These are phyloP conservation scores for Synanthedon vespiformis DNA, from an alignment of 2,888 invertebrate genomes.

Conservation along the genomic window DNA sequence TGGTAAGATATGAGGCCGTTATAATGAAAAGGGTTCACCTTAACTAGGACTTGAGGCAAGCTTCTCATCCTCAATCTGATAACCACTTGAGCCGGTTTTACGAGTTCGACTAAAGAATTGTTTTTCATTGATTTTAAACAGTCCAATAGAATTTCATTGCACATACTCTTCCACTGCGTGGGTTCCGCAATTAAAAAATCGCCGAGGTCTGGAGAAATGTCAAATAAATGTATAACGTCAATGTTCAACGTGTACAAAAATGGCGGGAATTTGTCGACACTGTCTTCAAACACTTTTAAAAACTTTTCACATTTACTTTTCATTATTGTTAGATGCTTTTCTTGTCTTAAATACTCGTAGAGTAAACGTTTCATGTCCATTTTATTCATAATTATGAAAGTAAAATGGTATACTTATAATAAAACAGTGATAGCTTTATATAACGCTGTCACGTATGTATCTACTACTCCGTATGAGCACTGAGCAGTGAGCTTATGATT, in stretches of 20 bases:
- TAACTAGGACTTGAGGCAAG: conserved; percentile 23
- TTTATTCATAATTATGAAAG: background rate
- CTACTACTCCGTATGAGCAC: too few relatives aligned
- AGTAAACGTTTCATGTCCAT: conserved; percentile 22
- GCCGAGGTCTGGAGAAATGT: conserved; percentile 33
- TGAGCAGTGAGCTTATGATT: too few relatives aligned
- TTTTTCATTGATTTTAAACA: conserved; percentile 30
- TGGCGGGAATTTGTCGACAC: conserved; percentile 40
- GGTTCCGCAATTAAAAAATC: conserved; percentile 42
- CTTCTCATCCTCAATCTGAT: conserved; percentile 35
- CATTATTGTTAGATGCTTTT: conserved; percentile 33
- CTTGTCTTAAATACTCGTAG: conserved; percentile 49
- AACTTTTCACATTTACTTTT: conserved; percentile 31
- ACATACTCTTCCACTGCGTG: conserved; percentile 30
- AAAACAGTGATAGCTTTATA: too few relatives aligned
- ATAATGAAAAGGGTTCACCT: conserved; percentile 21
- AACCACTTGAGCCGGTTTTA: conserved; percentile 34
- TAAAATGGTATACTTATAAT: background rate
- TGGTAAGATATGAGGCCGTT: conserved; percentile 29
- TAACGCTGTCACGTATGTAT: too few relatives aligned
- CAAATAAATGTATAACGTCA: conserved; percentile 44
- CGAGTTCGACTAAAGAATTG: conserved; percentile 13
- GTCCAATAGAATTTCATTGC: conserved; percentile 42
- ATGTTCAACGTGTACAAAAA: conserved; percentile 37
- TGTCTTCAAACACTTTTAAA: conserved; percentile 28